Percentiles rank a stretch among this genome's conserved stretches.
These are phyloP conservation scores for Epizoanthus illoricatus DNA, from an alignment of 92 coral and sea anemone genomes.

Conservation along the genomic window DNA sequence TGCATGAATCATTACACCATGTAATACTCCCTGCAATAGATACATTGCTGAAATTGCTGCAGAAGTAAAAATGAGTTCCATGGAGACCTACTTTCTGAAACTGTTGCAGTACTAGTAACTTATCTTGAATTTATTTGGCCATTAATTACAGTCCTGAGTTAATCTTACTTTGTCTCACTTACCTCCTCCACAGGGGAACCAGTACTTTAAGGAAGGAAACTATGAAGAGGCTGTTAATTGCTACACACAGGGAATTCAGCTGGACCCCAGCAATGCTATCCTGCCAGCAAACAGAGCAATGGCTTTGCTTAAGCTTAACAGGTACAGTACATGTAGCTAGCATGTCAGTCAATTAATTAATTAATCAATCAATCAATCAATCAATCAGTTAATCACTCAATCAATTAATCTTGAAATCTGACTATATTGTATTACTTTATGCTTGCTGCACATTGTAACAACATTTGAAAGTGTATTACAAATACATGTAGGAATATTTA, in stretches of 20 bases:
- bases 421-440: too few relatives aligned
- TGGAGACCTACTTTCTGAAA: too few relatives aligned
- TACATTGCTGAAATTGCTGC: too few relatives aligned
- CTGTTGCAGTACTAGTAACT: too few relatives aligned
- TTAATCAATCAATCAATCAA: not conserved
- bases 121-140: not conserved
- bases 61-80: too few relatives aligned
- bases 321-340: slow-evolving; percentile 44
- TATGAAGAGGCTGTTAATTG: slow-evolving; percentile 90
- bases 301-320: slow-evolving; percentile 82
- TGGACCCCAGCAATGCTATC: slow-evolving; percentile 88
- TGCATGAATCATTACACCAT: too few relatives aligned
- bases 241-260: slow-evolving; percentile 79
- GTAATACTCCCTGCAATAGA: too few relatives aligned
- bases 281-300: slow-evolving; percentile 95
- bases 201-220: slow-evolving; percentile 84
- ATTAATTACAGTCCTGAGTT: not conserved
- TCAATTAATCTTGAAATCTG: too few relatives aligned
- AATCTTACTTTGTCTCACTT: not conserved
- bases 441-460: too few relatives aligned
- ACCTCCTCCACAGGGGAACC: slow-evolving; percentile 70
- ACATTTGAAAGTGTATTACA: too few relatives aligned
- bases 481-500: too few relatives aligned
- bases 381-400: too few relatives aligned
- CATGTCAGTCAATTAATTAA: not conserved